Base-by-base conservation (phyloP, 2,797 vertebrate genomes). In the Helicolenus hilgendorfi region DNA sequence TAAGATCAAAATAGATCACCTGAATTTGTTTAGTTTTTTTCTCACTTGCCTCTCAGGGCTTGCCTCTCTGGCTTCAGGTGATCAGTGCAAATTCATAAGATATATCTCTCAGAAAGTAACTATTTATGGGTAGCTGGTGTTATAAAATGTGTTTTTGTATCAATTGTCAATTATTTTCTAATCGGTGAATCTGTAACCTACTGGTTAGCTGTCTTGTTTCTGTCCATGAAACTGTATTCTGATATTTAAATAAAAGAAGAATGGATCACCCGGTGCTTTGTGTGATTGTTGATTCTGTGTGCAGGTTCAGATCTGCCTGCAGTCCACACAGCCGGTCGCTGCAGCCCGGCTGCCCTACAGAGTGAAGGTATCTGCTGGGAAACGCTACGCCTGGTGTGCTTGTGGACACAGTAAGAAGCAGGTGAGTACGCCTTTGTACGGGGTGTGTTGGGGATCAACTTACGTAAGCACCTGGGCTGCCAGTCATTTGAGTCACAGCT, bases 331-430 rank as follows among this genome's bases (percentile, higher is more conserved):
- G 83, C 22, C 86, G 0, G 73, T 93, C 20, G 79, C 97, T 55
- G 98, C 98, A 35, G 96, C 95, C 74, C 97, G 97, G 72, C 72
- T 97, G 10, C 98, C 98, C 4, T 97, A 89, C 94, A 93, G 93
- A 49, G 97, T 98, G 73, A 97, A 98, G 60, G 73, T 98, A 81
- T 86, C 96, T 64, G 97, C 95, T 33, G 97, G 97, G 3, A 98
- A 98, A 82, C 91, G 49, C 1, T 98, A 98, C 24, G 91, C 95
- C 18, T 98, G 98, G 98, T 98, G 98, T 68, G 93, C 97, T 1
- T 98, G 98, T 92, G 98, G 98, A 79, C 96, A 97, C 90, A 98
- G 98, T 94, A 93, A 95, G 77, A 98, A 97, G 27, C 98, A 98
- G 98, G 98, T 98, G 41, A 71, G 91, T 29, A 0, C 15, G 45